Evolutionary conservation across 2,888 invertebrate genomes (phyloP), one percentile per base, ranked within the genome.

Genomic region (Heliconius ismenius): DNA sequence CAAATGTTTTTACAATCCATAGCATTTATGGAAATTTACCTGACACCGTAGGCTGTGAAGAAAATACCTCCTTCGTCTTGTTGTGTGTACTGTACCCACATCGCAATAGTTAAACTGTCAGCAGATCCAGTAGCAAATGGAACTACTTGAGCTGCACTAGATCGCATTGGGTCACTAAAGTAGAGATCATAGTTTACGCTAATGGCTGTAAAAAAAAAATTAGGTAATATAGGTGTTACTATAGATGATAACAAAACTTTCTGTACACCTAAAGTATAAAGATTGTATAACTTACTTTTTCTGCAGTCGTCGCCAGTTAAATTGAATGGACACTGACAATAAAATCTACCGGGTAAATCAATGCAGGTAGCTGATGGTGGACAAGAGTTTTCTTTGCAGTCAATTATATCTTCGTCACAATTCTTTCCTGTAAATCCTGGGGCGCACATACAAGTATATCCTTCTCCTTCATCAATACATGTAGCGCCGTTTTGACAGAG

Each of bases 181-280:
- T 98, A 98, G 15, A 99, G 94, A 88, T 99, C 99, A 89, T 99
- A 99, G 91, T 99, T 98, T n/a, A 98, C 98, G 92, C 98, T 98
- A 83, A 99, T 98, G n/a, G 98, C 98, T 98, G 92, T 64, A 95
- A 95, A 79, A 82, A 80, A 80, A 21, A 11, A 68, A 63, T 24
- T 1, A 9, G 15, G 58, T n/a, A n/a, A 32, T 32, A 15, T 70
- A 10, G 9, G 39, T 67, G 24, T 24, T 24, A 43, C 24, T 24
- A 15, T 7, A 43, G 26, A 15, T 24, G 26, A 24, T 26, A 24
- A 62, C 7, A 6, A 15, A 26, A 28, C 10, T 13, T 28, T 26
- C 24, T 26, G 15, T 62, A 24, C n/a, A 11, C 4, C 13, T 60
- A 65, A 70, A 13, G 6, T 28, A 11, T 60, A 54, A 60, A 63